Percentiles rank a stretch among this genome's conserved stretches.
Conservation (phyloP, 2,888 invertebrate genomes). For the Tuberolachnus salignus region DNA sequence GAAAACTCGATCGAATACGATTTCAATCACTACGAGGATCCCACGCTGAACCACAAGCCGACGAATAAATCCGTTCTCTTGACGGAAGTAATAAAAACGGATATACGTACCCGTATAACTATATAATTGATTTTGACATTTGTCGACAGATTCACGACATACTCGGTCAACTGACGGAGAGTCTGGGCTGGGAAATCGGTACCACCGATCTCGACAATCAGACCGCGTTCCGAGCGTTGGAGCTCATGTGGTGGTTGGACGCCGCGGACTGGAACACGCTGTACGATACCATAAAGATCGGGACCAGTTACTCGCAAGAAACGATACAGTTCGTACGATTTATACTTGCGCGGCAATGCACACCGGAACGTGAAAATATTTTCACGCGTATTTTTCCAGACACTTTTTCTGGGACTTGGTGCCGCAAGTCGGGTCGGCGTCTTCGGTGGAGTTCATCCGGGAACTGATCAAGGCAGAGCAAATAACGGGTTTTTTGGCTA, state of each 20-base stretch:
- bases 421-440: conserved; percentile 73
- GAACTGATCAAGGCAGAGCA: conserved; percentile 69
- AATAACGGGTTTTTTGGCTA: conserved; percentile 71
- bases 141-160: conserved; percentile 58
- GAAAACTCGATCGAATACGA: conserved; percentile 46
- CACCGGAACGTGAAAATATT: neutral
- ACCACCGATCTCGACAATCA: conserved; percentile 63
- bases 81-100: conserved; percentile 57
- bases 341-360: neutral
- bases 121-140: neutral
- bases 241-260: conserved; percentile 63
- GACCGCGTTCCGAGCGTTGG: conserved; percentile 63
- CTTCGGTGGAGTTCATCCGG: conserved; percentile 71
- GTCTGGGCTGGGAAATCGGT: conserved; percentile 60
- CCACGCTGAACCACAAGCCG: conserved; percentile 59
- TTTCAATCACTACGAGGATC: conserved; percentile 57
- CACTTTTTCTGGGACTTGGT: conserved; percentile 76
- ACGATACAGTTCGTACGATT: conserved; percentile 66
- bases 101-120: neutral
- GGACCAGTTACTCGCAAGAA: conserved; percentile 77
- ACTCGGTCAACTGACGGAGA: conserved; percentile 60
- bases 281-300: conserved; percentile 62
- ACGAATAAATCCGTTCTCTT: conserved; percentile 59
- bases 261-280: conserved; percentile 62
- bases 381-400: conserved; percentile 61